Conservation (phyloP, 2,888 invertebrate species). For the Caenorhabditis becei region DNA sequence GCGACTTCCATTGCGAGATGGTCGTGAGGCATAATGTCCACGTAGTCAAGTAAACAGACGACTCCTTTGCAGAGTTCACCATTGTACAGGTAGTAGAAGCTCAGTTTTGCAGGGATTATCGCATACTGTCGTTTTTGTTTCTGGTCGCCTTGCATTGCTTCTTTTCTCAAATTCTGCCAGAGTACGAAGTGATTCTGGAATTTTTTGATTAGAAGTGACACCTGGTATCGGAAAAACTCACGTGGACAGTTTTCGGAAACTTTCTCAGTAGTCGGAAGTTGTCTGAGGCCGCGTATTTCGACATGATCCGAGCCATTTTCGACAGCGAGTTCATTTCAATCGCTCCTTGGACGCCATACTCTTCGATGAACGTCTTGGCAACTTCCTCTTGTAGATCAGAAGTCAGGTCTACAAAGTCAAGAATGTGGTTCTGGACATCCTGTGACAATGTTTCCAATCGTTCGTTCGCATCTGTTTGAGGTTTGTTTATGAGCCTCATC, state of each 20-base stretch:
- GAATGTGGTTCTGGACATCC: background rate
- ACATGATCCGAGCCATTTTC: constrained; percentile 45
- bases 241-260: background rate
- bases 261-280: constrained; percentile 5
- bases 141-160: constrained; percentile 1
- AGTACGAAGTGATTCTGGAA: constrained; percentile 16
- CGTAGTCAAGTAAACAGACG: constrained; percentile 44
- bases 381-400: constrained; percentile 25
- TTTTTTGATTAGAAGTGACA: background rate
- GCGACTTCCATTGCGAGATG: constrained; percentile 22
- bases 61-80: constrained; percentile 52
- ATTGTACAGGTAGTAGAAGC: constrained; percentile 34
- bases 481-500: constrained; percentile 11
- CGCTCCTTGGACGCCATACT: constrained; percentile 25
- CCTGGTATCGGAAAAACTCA: background rate
- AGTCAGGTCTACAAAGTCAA: constrained; percentile 1
- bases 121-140: background rate
- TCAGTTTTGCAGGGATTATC: constrained; percentile 26
- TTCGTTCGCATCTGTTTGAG: background rate
- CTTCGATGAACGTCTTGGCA: constrained; percentile 26
- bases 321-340: constrained; percentile 27
- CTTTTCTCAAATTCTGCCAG: constrained; percentile 30
- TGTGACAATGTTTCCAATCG: background rate
- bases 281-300: constrained; percentile 32
- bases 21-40: constrained; percentile 41